A percentile compares a stretch with the other conserved stretches of the same genome.
phyloP scores from a whole-genome alignment of 2,797 vertebrate species.

The Sandelia bainsii region DNA sequence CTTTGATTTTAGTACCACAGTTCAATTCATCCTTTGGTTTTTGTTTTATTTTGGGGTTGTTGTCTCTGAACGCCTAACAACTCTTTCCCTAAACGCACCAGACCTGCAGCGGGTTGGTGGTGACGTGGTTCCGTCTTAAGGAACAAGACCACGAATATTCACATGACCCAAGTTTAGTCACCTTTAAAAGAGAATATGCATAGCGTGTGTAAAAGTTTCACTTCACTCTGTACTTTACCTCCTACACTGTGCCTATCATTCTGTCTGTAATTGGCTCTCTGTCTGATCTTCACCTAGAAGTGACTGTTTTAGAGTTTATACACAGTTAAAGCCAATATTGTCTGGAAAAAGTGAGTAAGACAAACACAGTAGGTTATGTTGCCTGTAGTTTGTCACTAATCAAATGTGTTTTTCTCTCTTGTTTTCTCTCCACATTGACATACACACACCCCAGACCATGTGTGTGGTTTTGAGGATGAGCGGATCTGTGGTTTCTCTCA shows the following conservation, averaged over 20 bases:
- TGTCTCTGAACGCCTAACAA: too few relatives aligned
- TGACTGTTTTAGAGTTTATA: slow-evolving; percentile 34
- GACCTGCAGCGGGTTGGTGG: too few relatives aligned
- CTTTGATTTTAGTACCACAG: too few relatives aligned
- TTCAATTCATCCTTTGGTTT: too few relatives aligned
- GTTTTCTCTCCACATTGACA: background rate
- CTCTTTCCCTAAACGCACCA: too few relatives aligned
- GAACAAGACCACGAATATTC: too few relatives aligned
- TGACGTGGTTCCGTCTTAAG: too few relatives aligned
- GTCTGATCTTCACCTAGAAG: slow-evolving; percentile 34
- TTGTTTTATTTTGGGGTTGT: too few relatives aligned
- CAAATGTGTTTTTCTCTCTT: slow-evolving; percentile 10
- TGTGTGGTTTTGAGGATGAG: slow-evolving; percentile 94
- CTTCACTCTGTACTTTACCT: slow-evolving; percentile 24
- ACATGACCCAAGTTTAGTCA: background rate
- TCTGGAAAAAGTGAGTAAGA: background rate
- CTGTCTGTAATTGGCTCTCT: slow-evolving; percentile 49
- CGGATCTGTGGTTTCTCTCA: slow-evolving; percentile 95
- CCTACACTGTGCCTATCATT: slow-evolving; percentile 37
- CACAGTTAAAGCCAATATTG: slow-evolving; percentile 14
- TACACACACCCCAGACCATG: slow-evolving; percentile 74
- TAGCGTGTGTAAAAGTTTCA: slow-evolving; percentile 21
- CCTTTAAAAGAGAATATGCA: slow-evolving; percentile 16
- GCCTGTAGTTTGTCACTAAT: slow-evolving; percentile 13
- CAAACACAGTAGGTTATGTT: background rate